These are phyloP conservation scores for Chloromyia formosa DNA, from an alignment of 2,888 invertebrate genomes.

Conservation along the genomic window DNA sequence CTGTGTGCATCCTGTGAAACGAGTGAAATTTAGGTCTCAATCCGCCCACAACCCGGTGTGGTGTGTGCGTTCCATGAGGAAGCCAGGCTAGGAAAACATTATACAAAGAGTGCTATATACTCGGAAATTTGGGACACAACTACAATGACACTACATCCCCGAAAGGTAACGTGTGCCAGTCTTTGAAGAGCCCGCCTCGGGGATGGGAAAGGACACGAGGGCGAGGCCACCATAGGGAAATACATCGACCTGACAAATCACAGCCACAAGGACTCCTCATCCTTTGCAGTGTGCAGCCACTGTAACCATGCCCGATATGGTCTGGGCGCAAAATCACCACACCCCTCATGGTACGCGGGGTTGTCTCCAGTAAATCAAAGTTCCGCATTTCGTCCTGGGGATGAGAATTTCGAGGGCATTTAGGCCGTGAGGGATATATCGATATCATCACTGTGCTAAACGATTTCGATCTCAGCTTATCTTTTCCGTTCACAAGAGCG, in stretches of 20 bases:
- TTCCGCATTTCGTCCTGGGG: no score
- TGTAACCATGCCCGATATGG: neutral
- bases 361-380: neutral
- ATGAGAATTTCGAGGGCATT: no score
- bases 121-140: slow-evolving; percentile 3
- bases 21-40: neutral
- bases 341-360: neutral
- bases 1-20: neutral
- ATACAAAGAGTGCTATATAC: no score
- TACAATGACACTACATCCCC: neutral
- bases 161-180: neutral
- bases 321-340: neutral
- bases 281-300: slow-evolving; percentile 3
- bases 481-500: no score
- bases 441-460: no score
- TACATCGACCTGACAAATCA: slow-evolving; percentile 35
- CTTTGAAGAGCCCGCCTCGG: slow-evolving; percentile 6
- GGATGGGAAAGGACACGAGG: slow-evolving; percentile 30
- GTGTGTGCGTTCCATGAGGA: no score
- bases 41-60: slow-evolving; percentile 17
- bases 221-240: neutral
- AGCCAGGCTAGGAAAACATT: no score
- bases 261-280: slow-evolving; percentile 27
- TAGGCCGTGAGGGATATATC: no score
- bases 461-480: no score